phyloP scores from a whole-genome alignment of 2,113 vertebrate species.

The Xiphophorus couchianus region DNA sequence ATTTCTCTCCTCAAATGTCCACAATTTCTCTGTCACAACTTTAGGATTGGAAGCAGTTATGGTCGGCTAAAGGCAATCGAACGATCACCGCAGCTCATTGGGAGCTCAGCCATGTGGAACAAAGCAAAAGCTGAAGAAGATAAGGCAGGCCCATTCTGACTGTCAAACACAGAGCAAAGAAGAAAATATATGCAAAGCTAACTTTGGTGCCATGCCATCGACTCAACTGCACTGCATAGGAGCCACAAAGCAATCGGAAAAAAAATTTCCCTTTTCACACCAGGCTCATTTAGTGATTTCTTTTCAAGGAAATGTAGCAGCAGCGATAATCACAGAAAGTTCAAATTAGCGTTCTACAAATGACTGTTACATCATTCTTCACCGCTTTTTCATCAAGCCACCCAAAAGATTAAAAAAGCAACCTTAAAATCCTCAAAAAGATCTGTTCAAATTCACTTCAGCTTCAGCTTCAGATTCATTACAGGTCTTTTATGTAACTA shows the following conservation, averaged over 20 bases:
- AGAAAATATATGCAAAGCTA: constrained; percentile 29
- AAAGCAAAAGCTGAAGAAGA: constrained; percentile 27
- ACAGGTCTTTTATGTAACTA: neutral
- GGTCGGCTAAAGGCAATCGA: constrained; percentile 9
- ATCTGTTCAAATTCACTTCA: neutral
- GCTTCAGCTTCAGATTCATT: neutral
- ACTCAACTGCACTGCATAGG: constrained; percentile 7
- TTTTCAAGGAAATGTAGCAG: neutral
- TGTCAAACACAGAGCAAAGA: neutral
- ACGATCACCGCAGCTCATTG: constrained; percentile 25
- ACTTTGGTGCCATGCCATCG: constrained; percentile 1
- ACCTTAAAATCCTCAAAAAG: neutral
- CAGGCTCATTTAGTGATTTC: constrained; percentile 11
- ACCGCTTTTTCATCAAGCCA: constrained; percentile 1
- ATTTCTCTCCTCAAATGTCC: constrained; percentile 21
- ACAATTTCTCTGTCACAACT: constrained; percentile 20
- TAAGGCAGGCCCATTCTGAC: constrained; percentile 1
- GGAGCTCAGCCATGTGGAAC: constrained; percentile 40
- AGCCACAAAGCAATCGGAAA: neutral
- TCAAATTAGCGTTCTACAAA: constrained; percentile 4
- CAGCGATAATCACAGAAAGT: neutral
- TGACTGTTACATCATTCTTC: constrained; percentile 27
- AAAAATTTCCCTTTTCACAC: constrained; percentile 5
- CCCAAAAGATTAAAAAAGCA: neutral
- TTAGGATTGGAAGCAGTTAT: constrained; percentile 37